Base-by-base conservation (phyloP, 2,888 invertebrate species). In the Cosmia trapezina region DNA sequence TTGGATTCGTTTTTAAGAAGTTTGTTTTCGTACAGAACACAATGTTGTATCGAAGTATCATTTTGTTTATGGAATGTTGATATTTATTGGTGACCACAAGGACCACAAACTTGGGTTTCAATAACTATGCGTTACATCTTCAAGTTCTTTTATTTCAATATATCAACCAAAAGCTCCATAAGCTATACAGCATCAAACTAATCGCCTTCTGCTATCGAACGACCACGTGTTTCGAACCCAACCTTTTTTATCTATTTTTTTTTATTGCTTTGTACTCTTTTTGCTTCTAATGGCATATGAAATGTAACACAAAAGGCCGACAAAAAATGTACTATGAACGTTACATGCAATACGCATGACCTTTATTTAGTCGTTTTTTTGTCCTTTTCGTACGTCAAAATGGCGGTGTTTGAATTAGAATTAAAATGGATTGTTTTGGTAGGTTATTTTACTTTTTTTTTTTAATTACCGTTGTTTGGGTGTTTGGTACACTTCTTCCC, bases 211-310 rank as follows among this genome's bases (percentile, higher is more conserved):
- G 63, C 68, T 75, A 81, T 73, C 78, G 75, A 80, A 83, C 75
- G 82, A 88, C 93, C 93, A 93, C 93, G 93, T 93, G 92, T 92
- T 90, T 79, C 72, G 83, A 84, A 86, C 89, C 85, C 85, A 73
- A 84, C 87, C 85, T 87, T 89, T 83, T 83, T 84, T 78, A 80
- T 86, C 78, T 79, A 70, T 79, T 81, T 87, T 84, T 85, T 84
- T 84, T 84, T 84, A 80, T 83, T 81, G 83, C 85, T 89, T 90
- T 88, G 87, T 86, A 76, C 66, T 79, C 83, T 91, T 91, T 91
- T 90, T 89, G 61, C 81, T 64, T 77, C 78, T 74, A 83, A 87
- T 86, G 86, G 83, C 86, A 87, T 85, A 89, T 87, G 88, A 91
- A 90, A 89, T 90, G 90, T 89, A 87, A 88, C 88, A 88, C 85